These are phyloP conservation scores for Propsilocerus akamusi DNA, from an alignment of 1,140 invertebrate species.

Conservation along the genomic window DNA sequence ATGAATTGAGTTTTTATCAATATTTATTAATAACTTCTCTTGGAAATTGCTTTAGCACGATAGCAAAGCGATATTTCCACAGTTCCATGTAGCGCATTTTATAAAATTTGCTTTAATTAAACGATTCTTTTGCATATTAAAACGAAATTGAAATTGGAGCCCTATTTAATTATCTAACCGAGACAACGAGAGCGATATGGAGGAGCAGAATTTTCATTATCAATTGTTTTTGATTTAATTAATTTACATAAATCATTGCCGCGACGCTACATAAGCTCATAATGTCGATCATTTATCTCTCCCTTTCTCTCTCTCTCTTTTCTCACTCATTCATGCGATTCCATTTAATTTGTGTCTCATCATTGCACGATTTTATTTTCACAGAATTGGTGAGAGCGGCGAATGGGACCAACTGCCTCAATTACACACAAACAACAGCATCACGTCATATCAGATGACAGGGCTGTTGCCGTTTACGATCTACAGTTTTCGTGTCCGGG, in stretches of 20 bases:
- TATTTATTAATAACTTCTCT: too few relatives aligned
- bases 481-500: conserved; percentile 53
- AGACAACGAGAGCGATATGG: too few relatives aligned
- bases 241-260: conserved; percentile 3
- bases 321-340: not conserved
- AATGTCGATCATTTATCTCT: not conserved
- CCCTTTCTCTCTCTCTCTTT: not conserved
- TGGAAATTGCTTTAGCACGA: too few relatives aligned
- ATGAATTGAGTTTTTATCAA: too few relatives aligned
- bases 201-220: conserved; percentile 3
- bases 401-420: conserved; percentile 40
- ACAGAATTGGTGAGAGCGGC: conserved; percentile 44
- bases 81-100: too few relatives aligned
- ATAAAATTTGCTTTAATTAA: too few relatives aligned
- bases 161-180: too few relatives aligned
- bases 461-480: conserved; percentile 50
- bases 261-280: not conserved
- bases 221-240: conserved; percentile 2
- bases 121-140: too few relatives aligned
- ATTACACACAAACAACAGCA: conserved; percentile 43
- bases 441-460: conserved; percentile 41
- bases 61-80: too few relatives aligned
- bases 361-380: conserved; percentile 13
- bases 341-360: conserved; percentile 13
- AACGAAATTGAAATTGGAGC: too few relatives aligned